phyloP scores from a whole-genome alignment of 2,113 vertebrate species.

The Mungos mungo region DNA sequence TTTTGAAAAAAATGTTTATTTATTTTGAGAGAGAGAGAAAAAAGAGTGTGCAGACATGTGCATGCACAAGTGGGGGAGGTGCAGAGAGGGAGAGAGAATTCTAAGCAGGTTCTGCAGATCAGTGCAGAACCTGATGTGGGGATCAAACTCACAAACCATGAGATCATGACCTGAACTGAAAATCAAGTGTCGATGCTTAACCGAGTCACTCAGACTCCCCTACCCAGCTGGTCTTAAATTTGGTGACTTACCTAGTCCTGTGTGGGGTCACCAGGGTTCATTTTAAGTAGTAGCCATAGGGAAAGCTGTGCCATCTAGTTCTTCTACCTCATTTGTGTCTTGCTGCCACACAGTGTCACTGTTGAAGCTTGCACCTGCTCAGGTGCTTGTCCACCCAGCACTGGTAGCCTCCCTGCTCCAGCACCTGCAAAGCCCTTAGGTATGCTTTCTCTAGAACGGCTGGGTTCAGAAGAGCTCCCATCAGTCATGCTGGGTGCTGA shows the following conservation, averaged over 20 bases:
- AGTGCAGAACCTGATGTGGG: no score
- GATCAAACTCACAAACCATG: no score
- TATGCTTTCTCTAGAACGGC: background rate
- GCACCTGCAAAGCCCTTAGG: fast-evolving
- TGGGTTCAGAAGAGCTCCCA: background rate
- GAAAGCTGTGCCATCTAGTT: background rate
- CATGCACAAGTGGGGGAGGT: no score
- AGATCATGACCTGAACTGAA: no score
- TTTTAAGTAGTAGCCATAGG: background rate
- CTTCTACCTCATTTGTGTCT: background rate
- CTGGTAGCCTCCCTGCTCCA: background rate
- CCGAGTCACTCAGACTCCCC: no score
- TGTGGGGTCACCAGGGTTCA: background rate
- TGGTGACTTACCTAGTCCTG: background rate
- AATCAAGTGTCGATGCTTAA: no score
- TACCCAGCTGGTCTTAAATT: background rate
- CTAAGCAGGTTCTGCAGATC: no score
- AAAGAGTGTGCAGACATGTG: no score
- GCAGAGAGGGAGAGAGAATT: no score
- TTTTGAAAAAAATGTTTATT: background rate
- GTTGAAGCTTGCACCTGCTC: background rate
- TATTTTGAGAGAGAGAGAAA: no score
- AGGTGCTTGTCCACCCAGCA: background rate
- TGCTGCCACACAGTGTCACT: background rate
- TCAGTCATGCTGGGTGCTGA: background rate